Evolutionary conservation across 2,113 vertebrate species (phyloP).

Genomic region (Quiscalus mexicanus): DNA sequence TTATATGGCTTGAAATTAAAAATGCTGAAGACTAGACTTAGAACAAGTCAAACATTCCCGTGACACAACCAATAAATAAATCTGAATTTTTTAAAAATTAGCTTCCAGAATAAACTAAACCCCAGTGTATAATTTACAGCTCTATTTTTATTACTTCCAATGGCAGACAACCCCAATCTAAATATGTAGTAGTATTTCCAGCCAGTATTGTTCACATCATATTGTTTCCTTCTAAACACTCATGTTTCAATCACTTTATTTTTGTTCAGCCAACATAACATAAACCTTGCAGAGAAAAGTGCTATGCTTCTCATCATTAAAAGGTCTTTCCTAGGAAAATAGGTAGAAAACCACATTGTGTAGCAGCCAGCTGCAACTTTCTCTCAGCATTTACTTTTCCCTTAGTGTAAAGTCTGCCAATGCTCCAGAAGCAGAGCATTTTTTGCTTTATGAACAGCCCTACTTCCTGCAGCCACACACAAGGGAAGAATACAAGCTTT

Average conservation of each 20-base stretch:
- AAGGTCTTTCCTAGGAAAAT: background rate
- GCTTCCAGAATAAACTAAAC: conserved; percentile 4
- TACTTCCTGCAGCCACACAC: rapidly evolving
- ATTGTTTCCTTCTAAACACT: background rate
- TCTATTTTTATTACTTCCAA: background rate
- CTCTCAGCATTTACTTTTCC: background rate
- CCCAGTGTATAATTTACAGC: background rate
- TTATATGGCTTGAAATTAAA: background rate
- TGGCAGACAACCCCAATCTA: background rate
- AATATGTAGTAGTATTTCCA: background rate
- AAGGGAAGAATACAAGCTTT: background rate
- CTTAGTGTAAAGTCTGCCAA: background rate
- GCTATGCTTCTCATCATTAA: background rate
- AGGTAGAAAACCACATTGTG: background rate
- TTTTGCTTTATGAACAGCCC: background rate
- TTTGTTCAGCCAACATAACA: background rate
- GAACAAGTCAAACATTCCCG: background rate
- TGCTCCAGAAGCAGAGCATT: background rate
- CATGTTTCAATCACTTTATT: background rate
- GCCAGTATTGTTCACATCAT: background rate
- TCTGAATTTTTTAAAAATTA: background rate
- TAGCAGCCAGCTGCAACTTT: background rate
- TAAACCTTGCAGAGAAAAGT: background rate
- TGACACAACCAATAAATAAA: conserved; percentile 20
- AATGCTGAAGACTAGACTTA: background rate